Conservation (phyloP, 2,797 vertebrate species). For the Oreortyx pictus region DNA sequence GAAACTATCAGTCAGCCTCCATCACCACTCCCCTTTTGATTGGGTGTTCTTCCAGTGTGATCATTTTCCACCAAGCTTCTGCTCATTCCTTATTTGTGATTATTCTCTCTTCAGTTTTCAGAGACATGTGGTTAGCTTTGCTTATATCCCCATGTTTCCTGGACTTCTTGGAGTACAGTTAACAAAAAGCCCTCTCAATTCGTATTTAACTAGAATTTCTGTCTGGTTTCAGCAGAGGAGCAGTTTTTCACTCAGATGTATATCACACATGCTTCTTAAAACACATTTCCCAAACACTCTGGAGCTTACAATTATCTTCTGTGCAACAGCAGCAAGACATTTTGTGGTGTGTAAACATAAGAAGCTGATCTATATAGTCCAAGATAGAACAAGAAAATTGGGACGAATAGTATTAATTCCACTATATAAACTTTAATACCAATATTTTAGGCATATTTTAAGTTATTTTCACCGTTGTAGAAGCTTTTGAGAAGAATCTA, state of each 20-base stretch:
- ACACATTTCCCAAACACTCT: background rate
- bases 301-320: background rate
- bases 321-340: background rate
- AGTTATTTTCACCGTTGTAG: background rate
- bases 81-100: background rate
- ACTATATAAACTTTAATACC: background rate
- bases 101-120: background rate
- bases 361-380: background rate
- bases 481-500: background rate
- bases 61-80: background rate
- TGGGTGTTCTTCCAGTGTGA: background rate
- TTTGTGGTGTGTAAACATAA: background rate
- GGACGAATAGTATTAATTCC: background rate
- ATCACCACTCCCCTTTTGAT: background rate
- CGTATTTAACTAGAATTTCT: background rate
- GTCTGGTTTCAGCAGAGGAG: background rate
- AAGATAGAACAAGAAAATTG: background rate
- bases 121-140: background rate
- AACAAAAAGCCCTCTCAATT: background rate
- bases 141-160: background rate
- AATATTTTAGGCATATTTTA: background rate
- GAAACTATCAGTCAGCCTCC: background rate
- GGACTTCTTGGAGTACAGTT: background rate
- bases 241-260: background rate
- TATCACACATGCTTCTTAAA: too few relatives aligned